These are phyloP conservation scores for Arenaria interpres DNA, from an alignment of 2,113 vertebrate species.

Conservation along the genomic window DNA sequence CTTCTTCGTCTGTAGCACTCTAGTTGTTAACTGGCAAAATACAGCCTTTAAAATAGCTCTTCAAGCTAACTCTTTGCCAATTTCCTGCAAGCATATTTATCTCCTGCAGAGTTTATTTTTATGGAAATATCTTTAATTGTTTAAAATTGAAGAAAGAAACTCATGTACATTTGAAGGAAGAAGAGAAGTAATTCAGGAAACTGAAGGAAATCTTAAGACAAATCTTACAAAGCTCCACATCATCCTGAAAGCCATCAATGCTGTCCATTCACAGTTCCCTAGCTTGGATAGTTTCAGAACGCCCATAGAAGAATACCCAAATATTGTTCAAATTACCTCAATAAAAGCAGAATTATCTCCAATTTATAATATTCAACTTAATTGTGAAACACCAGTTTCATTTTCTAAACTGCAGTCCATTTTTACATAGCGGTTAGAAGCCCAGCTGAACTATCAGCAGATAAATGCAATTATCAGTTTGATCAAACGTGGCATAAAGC, in stretches of 20 bases:
- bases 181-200: not conserved
- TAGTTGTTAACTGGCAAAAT: not conserved
- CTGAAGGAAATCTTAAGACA: not conserved
- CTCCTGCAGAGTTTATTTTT: not conserved
- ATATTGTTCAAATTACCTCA: not conserved
- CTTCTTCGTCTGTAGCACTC: not conserved
- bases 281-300: not conserved
- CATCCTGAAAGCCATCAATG: not conserved
- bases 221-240: not conserved
- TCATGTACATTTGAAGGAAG: not conserved
- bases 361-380: not conserved
- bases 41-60: constrained; percentile 10
- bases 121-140: not conserved
- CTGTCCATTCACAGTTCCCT: not conserved
- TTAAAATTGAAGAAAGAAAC: not conserved
- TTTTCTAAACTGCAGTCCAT: not conserved
- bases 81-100: not conserved
- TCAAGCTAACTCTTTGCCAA: not conserved
- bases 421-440: not conserved
- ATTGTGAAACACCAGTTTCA: not conserved
- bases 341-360: not conserved
- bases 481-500: not conserved
- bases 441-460: not conserved
- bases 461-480: not conserved
- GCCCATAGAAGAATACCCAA: not conserved